phyloP scores from a whole-genome alignment of 1,140 invertebrate species.

The Lucilia cuprina region DNA sequence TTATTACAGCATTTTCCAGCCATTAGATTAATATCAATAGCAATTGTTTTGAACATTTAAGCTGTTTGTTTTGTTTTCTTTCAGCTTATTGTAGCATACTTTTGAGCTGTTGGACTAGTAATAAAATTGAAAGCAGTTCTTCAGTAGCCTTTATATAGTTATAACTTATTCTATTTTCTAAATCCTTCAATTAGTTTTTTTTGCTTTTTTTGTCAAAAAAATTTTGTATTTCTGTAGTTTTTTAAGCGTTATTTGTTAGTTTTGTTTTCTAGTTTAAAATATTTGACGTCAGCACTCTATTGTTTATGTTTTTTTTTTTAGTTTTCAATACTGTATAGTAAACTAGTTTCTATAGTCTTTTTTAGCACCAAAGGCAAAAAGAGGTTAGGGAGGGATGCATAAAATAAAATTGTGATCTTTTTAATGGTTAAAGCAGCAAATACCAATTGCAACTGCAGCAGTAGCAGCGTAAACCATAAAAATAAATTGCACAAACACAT shows the following conservation, averaged over 20 bases:
- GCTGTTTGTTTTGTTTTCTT: neutral
- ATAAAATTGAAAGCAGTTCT: neutral
- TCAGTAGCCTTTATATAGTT: neutral
- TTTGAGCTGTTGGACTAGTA: neutral
- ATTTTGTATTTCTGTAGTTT: neutral
- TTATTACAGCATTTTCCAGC: no score
- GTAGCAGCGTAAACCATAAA: neutral
- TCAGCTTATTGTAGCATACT: neutral
- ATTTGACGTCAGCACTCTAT: conserved; percentile 10
- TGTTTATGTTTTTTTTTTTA: neutral
- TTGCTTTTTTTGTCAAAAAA: neutral
- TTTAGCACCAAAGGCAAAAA: neutral
- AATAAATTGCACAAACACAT: neutral
- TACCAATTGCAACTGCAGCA: neutral
- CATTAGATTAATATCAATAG: neutral
- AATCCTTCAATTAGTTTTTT: neutral
- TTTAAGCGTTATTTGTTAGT: neutral
- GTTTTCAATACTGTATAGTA: neutral
- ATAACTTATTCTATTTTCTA: no score
- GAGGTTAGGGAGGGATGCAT: no score
- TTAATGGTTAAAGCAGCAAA: neutral
- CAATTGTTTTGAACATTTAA: neutral
- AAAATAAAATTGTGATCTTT: neutral
- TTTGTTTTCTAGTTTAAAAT: neutral
- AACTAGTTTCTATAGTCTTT: neutral